phyloP scores from a whole-genome alignment of 37 sponge, comb jelly and placozoan genomes.

The Tethya wilhelma region DNA sequence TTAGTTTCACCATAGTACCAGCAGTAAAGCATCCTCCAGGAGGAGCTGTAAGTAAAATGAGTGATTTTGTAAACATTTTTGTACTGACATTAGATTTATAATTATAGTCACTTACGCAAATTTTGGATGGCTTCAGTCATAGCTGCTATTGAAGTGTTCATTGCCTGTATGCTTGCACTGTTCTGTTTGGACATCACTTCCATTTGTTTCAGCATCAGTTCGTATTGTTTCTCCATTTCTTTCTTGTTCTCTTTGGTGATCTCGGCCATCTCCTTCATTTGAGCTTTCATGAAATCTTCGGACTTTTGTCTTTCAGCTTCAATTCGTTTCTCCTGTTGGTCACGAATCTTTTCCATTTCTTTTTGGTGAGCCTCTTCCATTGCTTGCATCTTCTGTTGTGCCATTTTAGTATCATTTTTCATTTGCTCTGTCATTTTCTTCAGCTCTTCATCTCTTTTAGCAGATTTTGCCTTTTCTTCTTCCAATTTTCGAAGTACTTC shows the following conservation, averaged over 20 bases:
- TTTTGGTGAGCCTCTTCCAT: neutral
- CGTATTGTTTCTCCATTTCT: neutral
- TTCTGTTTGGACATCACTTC: neutral
- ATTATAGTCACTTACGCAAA: neutral
- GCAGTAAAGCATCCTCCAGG: too few relatives aligned
- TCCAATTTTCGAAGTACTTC: neutral
- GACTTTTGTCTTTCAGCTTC: neutral
- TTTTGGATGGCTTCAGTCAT: neutral
- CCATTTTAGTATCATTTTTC: slow-evolving; percentile 14
- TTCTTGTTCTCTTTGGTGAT: neutral
- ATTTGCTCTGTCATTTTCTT: neutral
- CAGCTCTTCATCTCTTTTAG: neutral
- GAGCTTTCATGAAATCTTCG: slow-evolving; percentile 13
- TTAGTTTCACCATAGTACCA: neutral
- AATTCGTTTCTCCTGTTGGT: neutral
- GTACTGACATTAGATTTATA: too few relatives aligned
- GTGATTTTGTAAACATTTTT: too few relatives aligned
- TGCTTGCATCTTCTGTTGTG: neutral
- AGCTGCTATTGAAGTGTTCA: too few relatives aligned
- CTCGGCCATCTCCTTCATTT: slow-evolving; percentile 2
- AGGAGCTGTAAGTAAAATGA: too few relatives aligned
- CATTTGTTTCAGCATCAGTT: neutral
- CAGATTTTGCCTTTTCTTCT: neutral
- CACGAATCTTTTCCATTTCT: slow-evolving; percentile 5
- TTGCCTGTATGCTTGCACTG: neutral